Evolutionary conservation across 2,797 vertebrate species (phyloP).

Genomic region (Brotula barbata): DNA sequence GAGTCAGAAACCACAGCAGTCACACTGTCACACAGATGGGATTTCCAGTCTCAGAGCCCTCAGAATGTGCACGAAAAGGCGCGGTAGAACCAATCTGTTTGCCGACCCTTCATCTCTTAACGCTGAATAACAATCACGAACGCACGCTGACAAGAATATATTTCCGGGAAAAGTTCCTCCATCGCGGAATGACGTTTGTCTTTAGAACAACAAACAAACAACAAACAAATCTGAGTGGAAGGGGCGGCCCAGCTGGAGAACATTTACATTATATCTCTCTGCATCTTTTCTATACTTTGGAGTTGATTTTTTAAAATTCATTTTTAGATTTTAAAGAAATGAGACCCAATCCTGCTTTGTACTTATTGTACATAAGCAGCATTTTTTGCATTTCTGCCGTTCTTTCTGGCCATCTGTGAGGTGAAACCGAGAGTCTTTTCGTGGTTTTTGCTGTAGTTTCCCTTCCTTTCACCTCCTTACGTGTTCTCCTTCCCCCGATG

Average conservation of each 20-base stretch:
- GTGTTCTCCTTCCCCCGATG: conserved; percentile 7
- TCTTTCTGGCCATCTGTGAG: no score
- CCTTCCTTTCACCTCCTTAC: conserved; percentile 27
- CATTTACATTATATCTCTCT: conserved; percentile 16
- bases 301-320: no score
- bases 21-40: conserved; percentile 17
- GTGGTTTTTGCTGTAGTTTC: no score
- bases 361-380: no score
- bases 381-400: no score
- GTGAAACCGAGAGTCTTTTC: no score
- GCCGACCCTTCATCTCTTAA: neutral
- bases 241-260: neutral
- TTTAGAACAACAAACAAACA: no score
- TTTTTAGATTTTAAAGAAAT: no score
- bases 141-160: neutral
- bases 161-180: conserved; percentile 6
- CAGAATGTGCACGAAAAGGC: conserved; percentile 17
- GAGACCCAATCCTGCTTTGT: no score
- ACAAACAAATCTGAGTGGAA: neutral
- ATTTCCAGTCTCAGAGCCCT: conserved; percentile 29
- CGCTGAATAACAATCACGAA: neutral
- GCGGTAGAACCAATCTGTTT: conserved; percentile 5
- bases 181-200: neutral
- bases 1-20: conserved; percentile 26
- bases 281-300: conserved; percentile 10